These are phyloP conservation scores for Abrostola triplasia DNA, from an alignment of 2,888 invertebrate species.

Conservation along the genomic window DNA sequence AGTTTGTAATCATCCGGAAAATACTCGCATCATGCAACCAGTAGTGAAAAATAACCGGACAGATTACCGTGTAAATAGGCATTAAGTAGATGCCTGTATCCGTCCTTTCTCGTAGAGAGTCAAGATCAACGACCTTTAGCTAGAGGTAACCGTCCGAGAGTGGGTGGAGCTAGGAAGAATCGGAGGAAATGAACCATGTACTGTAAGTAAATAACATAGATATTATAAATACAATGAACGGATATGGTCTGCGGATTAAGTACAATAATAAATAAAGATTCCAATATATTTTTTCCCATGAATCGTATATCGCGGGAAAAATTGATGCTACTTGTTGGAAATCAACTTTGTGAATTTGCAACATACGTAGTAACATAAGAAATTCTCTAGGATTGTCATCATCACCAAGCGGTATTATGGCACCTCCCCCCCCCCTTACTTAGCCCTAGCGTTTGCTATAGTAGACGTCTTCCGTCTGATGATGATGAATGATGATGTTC, in stretches of 20 bases:
- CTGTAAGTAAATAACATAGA: slow-evolving; percentile 21
- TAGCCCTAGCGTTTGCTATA: too few species aligned
- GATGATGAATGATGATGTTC: too few species aligned
- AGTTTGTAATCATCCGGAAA: too few species aligned
- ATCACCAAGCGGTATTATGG: too few species aligned
- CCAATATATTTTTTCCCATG: too few species aligned
- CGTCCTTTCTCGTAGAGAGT: slow-evolving; percentile 55
- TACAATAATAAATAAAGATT: not conserved
- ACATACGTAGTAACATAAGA: not conserved
- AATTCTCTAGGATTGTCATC: not conserved
- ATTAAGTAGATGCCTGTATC: slow-evolving; percentile 46
- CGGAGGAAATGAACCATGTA: slow-evolving; percentile 52
- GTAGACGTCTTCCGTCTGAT: not conserved
- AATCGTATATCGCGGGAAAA: too few species aligned
- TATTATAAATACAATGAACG: slow-evolving; percentile 36
- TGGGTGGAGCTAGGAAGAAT: slow-evolving; percentile 53
- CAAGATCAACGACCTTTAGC: slow-evolving; percentile 50
- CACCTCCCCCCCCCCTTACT: too few species aligned
- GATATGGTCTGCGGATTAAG: slow-evolving; percentile 12
- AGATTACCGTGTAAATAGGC: slow-evolving; percentile 12
- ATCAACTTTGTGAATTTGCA: not conserved
- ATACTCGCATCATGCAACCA: not conserved
- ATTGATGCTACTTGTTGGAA: not conserved
- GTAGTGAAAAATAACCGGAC: slow-evolving; percentile 22
- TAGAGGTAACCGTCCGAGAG: slow-evolving; percentile 56